Evolutionary conservation across 2,797 vertebrate genomes (phyloP), one percentile per base, ranked within the genome.

Genomic region (Mus spretus): DNA sequence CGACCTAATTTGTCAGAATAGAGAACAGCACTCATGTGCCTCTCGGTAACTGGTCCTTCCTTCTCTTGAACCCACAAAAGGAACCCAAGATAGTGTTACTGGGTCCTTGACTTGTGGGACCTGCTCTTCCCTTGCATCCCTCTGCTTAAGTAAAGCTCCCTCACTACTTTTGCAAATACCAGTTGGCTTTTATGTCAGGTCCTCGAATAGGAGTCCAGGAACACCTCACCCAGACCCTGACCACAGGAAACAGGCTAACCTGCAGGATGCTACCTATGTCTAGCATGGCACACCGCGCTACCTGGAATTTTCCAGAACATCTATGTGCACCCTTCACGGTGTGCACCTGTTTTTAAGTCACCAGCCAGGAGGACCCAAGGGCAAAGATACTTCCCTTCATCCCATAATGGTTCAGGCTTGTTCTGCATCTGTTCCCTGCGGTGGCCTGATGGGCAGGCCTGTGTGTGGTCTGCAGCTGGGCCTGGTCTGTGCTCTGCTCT

Each of bases 351-450:
- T 75, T 55, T 20, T 65, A 0, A 17, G 67, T 70, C 34, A 1
- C 44, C 24, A 37, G 12, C 83, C 9, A 11, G 55, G 87, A 79
- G 34, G 78, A 26, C 22, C 53, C 17, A 9, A 24, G 19, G 55
- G 34, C 34, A 0, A 15, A 12, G 19, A 26, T 14, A 3, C 90
- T 34, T 17, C 13, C 24, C 37, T 65, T 1, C 22, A 37, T 24
- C 17, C 2, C 0, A 8, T 37, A 65, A 1, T 10, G 20, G n/a
- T 6, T 34, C 8, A 0, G 0, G 0, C 31, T 53, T n/a, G 0
- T 3, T 63, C 47, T n/a, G 15, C 37, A 50, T 44, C 80, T 22
- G 9, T 28, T 6, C 0, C 0, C 26, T n/a, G 75, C 34, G 24
- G 15, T 20, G 6, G 8, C 61, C 59, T 12, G 24, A 10, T 0